These are phyloP conservation scores for Diaperis boleti DNA, from an alignment of 2,888 invertebrate genomes.

Conservation along the genomic window DNA sequence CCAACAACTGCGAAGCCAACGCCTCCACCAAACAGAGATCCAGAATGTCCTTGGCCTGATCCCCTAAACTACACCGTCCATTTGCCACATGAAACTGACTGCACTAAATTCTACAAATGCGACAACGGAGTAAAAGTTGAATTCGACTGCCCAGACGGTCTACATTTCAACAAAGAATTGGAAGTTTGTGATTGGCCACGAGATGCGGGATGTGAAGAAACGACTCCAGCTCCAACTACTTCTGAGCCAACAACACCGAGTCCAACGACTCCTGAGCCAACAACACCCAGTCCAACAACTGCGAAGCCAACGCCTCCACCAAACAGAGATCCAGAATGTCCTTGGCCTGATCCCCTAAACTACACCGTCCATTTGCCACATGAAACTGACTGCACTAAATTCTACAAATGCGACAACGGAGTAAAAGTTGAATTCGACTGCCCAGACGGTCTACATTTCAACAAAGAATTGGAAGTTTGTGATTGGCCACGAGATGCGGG, in stretches of 20 bases:
- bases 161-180: too few relatives aligned
- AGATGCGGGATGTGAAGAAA: too few relatives aligned
- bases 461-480: conserved; percentile 38
- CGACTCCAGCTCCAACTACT: neutral
- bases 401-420: conserved; percentile 46
- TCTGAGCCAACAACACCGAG: neutral
- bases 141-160: too few relatives aligned
- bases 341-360: conserved; percentile 37
- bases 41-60: too few relatives aligned
- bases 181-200: too few relatives aligned
- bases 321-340: conserved; percentile 41
- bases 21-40: too few relatives aligned
- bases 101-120: too few relatives aligned
- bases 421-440: conserved; percentile 39
- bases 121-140: too few relatives aligned
- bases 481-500: conserved; percentile 45
- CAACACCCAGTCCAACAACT: too few relatives aligned
- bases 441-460: conserved; percentile 36
- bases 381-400: conserved; percentile 45
- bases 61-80: too few relatives aligned
- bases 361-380: conserved; percentile 45
- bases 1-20: too few relatives aligned
- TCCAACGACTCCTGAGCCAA: conserved; percentile 1
- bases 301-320: conserved; percentile 15
- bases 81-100: too few relatives aligned